Evolutionary conservation across 2,113 vertebrate species (phyloP).

Genomic region (Sorex fumeus): DNA sequence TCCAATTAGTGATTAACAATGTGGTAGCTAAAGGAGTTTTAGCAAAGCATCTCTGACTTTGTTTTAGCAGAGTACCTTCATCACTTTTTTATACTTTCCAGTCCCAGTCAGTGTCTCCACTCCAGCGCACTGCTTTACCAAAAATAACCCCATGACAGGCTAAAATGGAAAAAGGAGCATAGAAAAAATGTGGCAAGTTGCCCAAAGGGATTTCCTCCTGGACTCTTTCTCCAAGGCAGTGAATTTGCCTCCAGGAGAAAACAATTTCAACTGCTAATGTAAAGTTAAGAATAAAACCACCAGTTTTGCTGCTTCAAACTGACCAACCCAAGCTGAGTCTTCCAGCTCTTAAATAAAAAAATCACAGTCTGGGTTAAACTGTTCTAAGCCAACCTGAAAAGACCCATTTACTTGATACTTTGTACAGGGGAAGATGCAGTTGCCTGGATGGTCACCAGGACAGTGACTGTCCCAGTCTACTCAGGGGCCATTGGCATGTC

Average conservation of each 20-base stretch:
- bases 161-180: conserved; percentile 17
- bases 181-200: conserved; percentile 21
- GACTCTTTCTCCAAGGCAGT: neutral
- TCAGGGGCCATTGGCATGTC: neutral
- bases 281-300: neutral
- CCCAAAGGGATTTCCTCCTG: conserved; percentile 30
- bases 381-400: neutral
- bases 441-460: neutral
- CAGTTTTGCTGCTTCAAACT: neutral
- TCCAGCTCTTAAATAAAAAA: neutral
- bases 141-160: neutral
- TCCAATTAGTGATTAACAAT: neutral
- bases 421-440: neutral
- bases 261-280: too few relatives aligned
- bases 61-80: neutral
- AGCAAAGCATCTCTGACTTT: neutral
- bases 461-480: neutral
- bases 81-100: neutral
- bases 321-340: neutral
- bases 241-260: conserved; percentile 26
- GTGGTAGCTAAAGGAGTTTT: neutral
- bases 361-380: neutral
- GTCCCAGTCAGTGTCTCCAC: conserved; percentile 3
- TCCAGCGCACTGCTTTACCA: conserved; percentile 38
- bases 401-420: neutral